Evolutionary conservation across 23 tunicate genomes (phyloP), one percentile per base, ranked within the genome.

Genomic region (Ascidia mentula): DNA sequence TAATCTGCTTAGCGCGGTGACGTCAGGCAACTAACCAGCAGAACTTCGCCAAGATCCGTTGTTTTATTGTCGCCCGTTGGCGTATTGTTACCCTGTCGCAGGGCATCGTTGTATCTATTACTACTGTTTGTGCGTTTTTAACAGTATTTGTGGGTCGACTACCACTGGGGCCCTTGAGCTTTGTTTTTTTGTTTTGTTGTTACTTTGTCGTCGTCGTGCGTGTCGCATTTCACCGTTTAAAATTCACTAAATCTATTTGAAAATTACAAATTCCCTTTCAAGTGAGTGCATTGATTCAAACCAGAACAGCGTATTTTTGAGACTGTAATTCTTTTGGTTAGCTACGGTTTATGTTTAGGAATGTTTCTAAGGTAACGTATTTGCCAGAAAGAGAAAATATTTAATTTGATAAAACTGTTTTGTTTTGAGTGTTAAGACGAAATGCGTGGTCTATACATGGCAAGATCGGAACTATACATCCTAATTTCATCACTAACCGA

Each of bases 171-270:
- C 33, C 40, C 28, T 31, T 74, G 46, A 26, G 46, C 20, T 74
- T 74, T 4, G 34, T 18, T 36, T 34, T 34, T 31, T 26, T 37
- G 78, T 74, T 74, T 36, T 45, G 12, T 74, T 74, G 12, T 74
- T 74, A 74, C 46, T 74, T 74, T 39, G 37, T 34, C 28, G 38
- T 28, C 40, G 78, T 34, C 40, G 34, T 37, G 34, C 24, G 39
- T 36, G 46, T 74, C 40, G 46, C 40, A 28, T 38, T 74, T 74
- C 45, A 39, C 78, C 78, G 78, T 74, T 74, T 38, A 74, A 74
- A 74, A 74, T 74, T 74, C 78, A 74, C 78, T 74, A 74, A 74
- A 74, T 74, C 78, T 74, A 74, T 74, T 39, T 74, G 78, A 74
- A 74, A 74, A 74, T 74, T 74, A 74, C 78, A 74, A 74, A 74